Conservation (phyloP, 1,140 invertebrate genomes). For the Meteorus sp. region DNA sequence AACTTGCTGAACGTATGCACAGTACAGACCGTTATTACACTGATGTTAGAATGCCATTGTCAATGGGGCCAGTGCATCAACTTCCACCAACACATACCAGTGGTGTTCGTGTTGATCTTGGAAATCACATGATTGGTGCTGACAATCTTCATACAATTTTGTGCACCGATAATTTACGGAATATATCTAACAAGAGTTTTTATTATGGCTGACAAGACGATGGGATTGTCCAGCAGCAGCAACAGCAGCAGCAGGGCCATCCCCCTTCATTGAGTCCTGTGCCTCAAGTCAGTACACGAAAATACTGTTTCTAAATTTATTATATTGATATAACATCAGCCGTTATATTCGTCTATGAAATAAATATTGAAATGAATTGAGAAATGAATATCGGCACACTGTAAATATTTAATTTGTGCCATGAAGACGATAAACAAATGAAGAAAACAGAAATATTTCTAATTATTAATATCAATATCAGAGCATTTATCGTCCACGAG, state of each 20-base stretch:
- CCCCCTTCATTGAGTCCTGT: constrained; percentile 54
- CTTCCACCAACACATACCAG: constrained; percentile 15
- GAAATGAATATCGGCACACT: too few species aligned
- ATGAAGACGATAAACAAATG: too few species aligned
- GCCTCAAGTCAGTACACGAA: constrained; percentile 53
- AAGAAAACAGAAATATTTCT: too few species aligned
- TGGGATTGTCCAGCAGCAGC: constrained; percentile 52
- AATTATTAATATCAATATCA: too few species aligned
- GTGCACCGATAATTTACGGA: constrained; percentile 55
- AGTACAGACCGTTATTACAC: constrained; percentile 48
- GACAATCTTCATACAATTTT: constrained; percentile 55
- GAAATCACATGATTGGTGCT: constrained; percentile 57
- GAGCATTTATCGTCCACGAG: too few species aligned
- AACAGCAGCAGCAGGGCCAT: constrained; percentile 52
- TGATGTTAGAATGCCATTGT: constrained; percentile 50
- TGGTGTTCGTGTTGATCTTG: constrained; percentile 47
- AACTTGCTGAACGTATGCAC: constrained; percentile 50
- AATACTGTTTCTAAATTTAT: constrained; percentile 53
- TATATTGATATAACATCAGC: not conserved
- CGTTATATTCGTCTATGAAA: not conserved
- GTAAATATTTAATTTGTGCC: not conserved
- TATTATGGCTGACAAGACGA: constrained; percentile 65
- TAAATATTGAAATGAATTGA: not conserved
- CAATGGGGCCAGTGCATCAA: constrained; percentile 30
- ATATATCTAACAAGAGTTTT: constrained; percentile 62